phyloP scores from a whole-genome alignment of 2,888 invertebrate genomes.

The Spodoptera exigua region DNA sequence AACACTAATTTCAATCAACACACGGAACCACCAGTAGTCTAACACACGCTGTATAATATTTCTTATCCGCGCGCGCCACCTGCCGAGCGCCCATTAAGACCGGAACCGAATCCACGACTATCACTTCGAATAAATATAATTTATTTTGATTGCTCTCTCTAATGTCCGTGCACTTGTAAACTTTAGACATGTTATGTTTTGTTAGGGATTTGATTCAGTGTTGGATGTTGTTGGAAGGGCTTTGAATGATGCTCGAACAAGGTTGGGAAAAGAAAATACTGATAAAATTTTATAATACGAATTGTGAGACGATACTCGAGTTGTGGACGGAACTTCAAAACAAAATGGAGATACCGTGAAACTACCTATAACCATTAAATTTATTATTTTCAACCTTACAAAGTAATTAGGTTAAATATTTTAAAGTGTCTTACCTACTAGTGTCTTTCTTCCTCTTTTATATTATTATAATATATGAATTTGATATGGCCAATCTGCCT shows the following conservation, averaged over 20 bases:
- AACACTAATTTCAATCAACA: conserved; percentile 26
- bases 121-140: conserved; percentile 81
- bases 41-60: conserved; percentile 39
- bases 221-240: conserved; percentile 25
- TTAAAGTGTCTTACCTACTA: too few species aligned
- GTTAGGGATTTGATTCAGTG: conserved; percentile 36
- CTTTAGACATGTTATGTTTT: conserved; percentile 42
- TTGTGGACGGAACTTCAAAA: too few species aligned
- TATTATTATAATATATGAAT: too few species aligned
- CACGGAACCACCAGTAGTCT: conserved; percentile 54
- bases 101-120: conserved; percentile 79
- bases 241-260: conserved; percentile 14
- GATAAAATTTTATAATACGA: neutral
- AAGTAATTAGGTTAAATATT: too few species aligned
- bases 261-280: conserved; percentile 5
- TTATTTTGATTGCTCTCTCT: conserved; percentile 77
- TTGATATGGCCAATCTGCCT: too few species aligned
- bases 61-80: conserved; percentile 70
- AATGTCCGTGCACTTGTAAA: conserved; percentile 67
- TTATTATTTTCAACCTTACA: too few species aligned
- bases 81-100: conserved; percentile 79
- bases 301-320: too few species aligned
- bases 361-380: too few species aligned
- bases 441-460: too few species aligned
- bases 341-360: too few species aligned